Base-by-base conservation (phyloP, 2,888 invertebrate genomes). In the Aethes cnicana region DNA sequence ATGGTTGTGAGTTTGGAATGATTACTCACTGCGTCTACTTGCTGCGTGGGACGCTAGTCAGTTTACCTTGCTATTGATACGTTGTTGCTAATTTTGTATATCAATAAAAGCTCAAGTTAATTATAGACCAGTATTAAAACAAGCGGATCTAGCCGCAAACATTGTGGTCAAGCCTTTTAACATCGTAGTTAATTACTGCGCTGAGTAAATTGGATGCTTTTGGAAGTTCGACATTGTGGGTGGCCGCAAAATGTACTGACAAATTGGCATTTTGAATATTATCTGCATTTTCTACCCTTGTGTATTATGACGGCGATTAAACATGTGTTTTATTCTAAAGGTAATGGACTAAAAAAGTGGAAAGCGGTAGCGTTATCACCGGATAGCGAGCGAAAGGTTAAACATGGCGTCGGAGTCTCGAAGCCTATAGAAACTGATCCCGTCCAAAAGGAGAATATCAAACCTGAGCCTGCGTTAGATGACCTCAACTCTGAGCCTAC, bases 331-430 rank as follows among this genome's bases (percentile, higher is more conserved):
- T 44, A 39, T 41, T 61, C 70, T 64, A 20, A 83, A 76, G 90
- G 72, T 11, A 92, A 92, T 61, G 92, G 92, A 41, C 83, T 95
- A 66, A 90, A 93, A 64, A 95, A 95, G 84, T 95, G 95, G 95
- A 95, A 95, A 78, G 94, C 93, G 39, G 92, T 93, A 35, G 92
- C 94, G 58, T 90, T 95, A 67, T 93, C 93, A 11, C 93, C 94
- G 2, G 92, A 93, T 58, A 91, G 92, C 62, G 91, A 91, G 60
- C 83, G 88, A 48, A 84, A 87, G 66, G 59, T 65, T 44, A 88
- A 74, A 61, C 63, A 64, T 11, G 77, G 73, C 42, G 63, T 66
- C 12, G 66, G 66, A 23, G 68, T 56, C 14, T 54, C 61, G 8
- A 69, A 69, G 43, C 61, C 68, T 33, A 77, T 72, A 32, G 78